These are phyloP conservation scores for Misgurnus anguillicaudatus DNA, from an alignment of 2,113 vertebrate genomes.

Conservation along the genomic window DNA sequence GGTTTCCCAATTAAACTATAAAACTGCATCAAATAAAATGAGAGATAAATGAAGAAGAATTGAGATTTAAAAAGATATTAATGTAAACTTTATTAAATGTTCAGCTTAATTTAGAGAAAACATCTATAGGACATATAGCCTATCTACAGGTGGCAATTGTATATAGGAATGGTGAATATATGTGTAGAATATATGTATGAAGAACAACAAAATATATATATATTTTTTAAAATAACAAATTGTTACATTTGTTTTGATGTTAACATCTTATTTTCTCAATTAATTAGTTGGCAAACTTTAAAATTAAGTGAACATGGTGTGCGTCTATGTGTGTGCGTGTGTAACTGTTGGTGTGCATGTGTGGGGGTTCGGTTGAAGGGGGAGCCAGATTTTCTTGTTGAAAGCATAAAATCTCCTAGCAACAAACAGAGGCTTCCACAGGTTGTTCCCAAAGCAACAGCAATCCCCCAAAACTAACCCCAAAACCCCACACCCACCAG, in stretches of 20 bases:
- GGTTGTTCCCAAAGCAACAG: constrained; percentile 51
- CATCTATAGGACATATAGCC: no score
- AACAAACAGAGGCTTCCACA: constrained; percentile 53
- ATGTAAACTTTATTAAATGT: background rate
- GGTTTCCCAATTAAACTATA: no score
- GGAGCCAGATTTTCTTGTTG: constrained; percentile 47
- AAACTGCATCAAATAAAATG: no score
- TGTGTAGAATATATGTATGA: background rate
- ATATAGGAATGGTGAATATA: background rate
- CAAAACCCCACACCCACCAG: constrained; percentile 38
- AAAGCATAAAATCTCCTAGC: constrained; percentile 55
- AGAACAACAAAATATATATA: background rate
- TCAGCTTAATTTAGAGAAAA: background rate
- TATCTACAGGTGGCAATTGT: background rate
- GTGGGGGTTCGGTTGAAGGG: constrained; percentile 35
- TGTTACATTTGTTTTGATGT: constrained; percentile 5
- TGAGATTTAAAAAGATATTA: no score
- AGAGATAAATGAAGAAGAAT: no score
- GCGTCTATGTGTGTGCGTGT: constrained; percentile 1
- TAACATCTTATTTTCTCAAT: constrained; percentile 38
- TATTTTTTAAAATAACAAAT: background rate
- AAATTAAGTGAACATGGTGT: constrained; percentile 7
- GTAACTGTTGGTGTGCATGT: background rate
- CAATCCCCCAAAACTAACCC: constrained; percentile 44
- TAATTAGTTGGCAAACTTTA: constrained; percentile 45